These are phyloP conservation scores for Scaptomyza pallida DNA, from an alignment of 1,140 invertebrate species.

Conservation along the genomic window DNA sequence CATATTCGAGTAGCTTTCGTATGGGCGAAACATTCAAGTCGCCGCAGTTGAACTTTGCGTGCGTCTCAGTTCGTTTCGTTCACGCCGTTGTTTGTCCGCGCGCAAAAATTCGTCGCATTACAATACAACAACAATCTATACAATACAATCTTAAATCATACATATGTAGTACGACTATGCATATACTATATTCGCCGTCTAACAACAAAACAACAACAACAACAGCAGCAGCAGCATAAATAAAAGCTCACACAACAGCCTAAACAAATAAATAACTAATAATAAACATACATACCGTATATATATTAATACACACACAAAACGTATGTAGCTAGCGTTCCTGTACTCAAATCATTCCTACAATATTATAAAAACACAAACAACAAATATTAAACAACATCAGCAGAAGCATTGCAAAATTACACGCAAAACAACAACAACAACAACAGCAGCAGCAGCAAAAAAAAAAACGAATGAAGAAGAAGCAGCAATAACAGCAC, in stretches of 20 bases:
- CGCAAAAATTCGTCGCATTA: slow-evolving; percentile 48
- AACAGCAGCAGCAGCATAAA: slow-evolving; percentile 18
- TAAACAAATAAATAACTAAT: slow-evolving; percentile 37
- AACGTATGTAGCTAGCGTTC: slow-evolving; percentile 68
- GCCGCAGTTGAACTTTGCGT: slow-evolving; percentile 60
- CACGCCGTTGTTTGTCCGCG: slow-evolving; percentile 36
- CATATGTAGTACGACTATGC: slow-evolving; percentile 29
- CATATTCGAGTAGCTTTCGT: slow-evolving; percentile 41
- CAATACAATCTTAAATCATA: slow-evolving; percentile 18
- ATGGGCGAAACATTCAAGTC: slow-evolving; percentile 31
- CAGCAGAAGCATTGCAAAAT: slow-evolving; percentile 30
- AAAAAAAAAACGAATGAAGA: slow-evolving; percentile 29
- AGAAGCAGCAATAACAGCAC: slow-evolving; percentile 37
- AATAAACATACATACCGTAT: slow-evolving; percentile 26
- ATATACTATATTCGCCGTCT: slow-evolving; percentile 27
- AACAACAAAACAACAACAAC: slow-evolving; percentile 30
- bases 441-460: slow-evolving; percentile 32
- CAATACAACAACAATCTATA: slow-evolving; percentile 32
- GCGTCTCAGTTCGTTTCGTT: slow-evolving; percentile 70
- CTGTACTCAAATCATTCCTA: slow-evolving; percentile 80
- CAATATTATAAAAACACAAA: slow-evolving; percentile 52
- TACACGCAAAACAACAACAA: slow-evolving; percentile 32
- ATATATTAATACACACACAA: slow-evolving; percentile 13
- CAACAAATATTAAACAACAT: slow-evolving; percentile 15
- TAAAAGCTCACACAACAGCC: slow-evolving; percentile 21